A percentile compares a stretch with the other conserved stretches of the same genome.
Evolutionary conservation across 2,113 vertebrate species (phyloP).

Genomic region (Coryphaenoides rupestris): DNA sequence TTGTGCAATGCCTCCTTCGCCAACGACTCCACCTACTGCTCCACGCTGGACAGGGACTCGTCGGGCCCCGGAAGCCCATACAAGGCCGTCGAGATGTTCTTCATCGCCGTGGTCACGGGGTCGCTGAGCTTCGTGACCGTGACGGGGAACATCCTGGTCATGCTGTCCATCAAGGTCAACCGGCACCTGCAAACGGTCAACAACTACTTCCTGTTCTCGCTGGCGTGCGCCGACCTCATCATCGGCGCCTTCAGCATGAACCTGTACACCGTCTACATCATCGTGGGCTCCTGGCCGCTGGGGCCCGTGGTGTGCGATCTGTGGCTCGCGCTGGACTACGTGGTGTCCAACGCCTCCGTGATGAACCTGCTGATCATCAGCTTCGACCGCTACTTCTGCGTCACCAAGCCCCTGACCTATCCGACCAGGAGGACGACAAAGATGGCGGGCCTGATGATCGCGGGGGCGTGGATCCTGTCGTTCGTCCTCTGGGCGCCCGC

Average conservation of each 20-base stretch:
- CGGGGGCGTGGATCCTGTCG: conserved; percentile 94
- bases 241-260: conserved; percentile 98
- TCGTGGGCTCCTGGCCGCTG: conserved; percentile 95
- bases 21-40: conserved; percentile 36
- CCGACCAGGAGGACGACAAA: conserved; percentile 92
- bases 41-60: conserved; percentile 47
- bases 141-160: conserved; percentile 95
- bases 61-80: conserved; percentile 67
- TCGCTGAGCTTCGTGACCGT: conserved; percentile 95
- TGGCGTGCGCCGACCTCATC: conserved; percentile 94
- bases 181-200: conserved; percentile 97
- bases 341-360: conserved; percentile 94
- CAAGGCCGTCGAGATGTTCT: conserved; percentile 92
- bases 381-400: conserved; percentile 97
- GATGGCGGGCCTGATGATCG: conserved; percentile 97
- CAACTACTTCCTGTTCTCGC: conserved; percentile 97
- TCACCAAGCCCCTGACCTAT: conserved; percentile 94
- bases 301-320: conserved; percentile 93
- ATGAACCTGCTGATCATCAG: conserved; percentile 99
- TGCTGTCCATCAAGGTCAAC: conserved; percentile 99
- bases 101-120: conserved; percentile 91
- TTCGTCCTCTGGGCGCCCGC: conserved; percentile 97
- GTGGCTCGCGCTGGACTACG: conserved; percentile 96
- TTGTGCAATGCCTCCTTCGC: conserved; percentile 70
- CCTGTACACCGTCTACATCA: conserved; percentile 92